Evolutionary conservation across 2,113 vertebrate genomes (phyloP).

Genomic region (Centropristis striata): DNA sequence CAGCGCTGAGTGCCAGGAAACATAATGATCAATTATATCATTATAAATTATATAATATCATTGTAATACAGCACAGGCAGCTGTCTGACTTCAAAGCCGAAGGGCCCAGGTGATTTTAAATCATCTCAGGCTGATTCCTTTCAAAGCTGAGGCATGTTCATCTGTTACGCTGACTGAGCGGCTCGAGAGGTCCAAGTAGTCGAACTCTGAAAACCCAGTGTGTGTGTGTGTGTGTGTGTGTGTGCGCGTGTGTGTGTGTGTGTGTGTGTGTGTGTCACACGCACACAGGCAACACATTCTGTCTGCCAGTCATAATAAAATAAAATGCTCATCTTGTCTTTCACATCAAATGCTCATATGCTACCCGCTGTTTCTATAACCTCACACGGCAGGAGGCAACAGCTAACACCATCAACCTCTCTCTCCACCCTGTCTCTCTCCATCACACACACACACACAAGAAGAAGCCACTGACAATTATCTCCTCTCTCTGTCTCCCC

Average conservation of each 20-base stretch:
- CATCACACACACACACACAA: constrained; percentile 27
- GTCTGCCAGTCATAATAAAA: constrained; percentile 50
- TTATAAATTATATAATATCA: constrained; percentile 75
- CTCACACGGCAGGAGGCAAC: constrained; percentile 60
- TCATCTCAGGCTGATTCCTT: constrained; percentile 69
- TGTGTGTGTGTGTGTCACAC: too few relatives aligned
- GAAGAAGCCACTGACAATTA: constrained; percentile 53
- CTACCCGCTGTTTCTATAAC: constrained; percentile 56
- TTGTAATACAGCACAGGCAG: constrained; percentile 70
- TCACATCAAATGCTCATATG: constrained; percentile 51
- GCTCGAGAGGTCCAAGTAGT: constrained; percentile 10
- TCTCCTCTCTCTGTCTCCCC: constrained; percentile 38
- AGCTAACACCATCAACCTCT: constrained; percentile 39
- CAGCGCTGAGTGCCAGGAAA: constrained; percentile 73
- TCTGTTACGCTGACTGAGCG: constrained; percentile 61
- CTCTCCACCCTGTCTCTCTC: constrained; percentile 46
- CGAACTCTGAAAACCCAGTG: constrained; percentile 8
- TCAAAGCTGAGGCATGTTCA: constrained; percentile 58
- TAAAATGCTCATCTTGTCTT: constrained; percentile 47
- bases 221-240: background rate
- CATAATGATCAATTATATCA: constrained; percentile 79
- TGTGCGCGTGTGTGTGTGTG: too few relatives aligned
- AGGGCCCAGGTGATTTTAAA: constrained; percentile 71
- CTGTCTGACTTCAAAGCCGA: constrained; percentile 76
- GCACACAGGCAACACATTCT: too few relatives aligned